Percentiles rank a stretch among this genome's conserved stretches.
Conservation (phyloP, 2,888 invertebrate species). For the Chorisops tibialis region DNA sequence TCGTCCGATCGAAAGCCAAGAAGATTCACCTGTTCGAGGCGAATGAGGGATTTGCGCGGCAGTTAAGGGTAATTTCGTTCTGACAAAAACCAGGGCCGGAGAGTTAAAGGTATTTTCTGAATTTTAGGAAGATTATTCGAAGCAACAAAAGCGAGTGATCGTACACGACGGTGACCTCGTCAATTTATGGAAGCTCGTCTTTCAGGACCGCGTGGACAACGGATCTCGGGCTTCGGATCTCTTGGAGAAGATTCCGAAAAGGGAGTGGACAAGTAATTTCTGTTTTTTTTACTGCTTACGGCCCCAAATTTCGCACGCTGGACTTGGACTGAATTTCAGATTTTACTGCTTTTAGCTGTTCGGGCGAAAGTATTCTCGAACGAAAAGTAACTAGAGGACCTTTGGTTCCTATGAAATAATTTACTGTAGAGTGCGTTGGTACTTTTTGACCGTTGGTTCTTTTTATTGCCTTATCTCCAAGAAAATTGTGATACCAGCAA, state of each 20-base stretch:
- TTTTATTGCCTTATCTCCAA: no score
- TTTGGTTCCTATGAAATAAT: no score
- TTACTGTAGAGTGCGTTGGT: no score
- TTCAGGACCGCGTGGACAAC: constrained; percentile 59
- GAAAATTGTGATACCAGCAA: no score
- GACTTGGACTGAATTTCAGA: no score
- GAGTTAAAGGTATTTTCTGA: not conserved
- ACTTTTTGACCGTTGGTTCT: no score
- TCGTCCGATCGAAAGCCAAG: constrained; percentile 54
- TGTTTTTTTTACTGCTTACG: no score
- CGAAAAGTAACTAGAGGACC: no score
- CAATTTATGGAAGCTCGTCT: constrained; percentile 57
- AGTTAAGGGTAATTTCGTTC: constrained; percentile 54
- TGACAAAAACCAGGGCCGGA: not conserved
- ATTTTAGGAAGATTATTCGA: constrained; percentile 46
- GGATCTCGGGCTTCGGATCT: constrained; percentile 56
- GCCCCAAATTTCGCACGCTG: no score
- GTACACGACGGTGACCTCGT: constrained; percentile 59
- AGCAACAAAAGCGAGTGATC: constrained; percentile 51
- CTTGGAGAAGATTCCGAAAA: constrained; percentile 55
- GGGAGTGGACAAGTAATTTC: constrained; percentile 38
- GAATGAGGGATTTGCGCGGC: constrained; percentile 53
- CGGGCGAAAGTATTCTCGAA: no score
- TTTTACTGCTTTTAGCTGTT: no score
- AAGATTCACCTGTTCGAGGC: constrained; percentile 61